Base-by-base conservation (phyloP, 35 echinoderm and acorn worm species). In the Eucidaris tribuloides region DNA sequence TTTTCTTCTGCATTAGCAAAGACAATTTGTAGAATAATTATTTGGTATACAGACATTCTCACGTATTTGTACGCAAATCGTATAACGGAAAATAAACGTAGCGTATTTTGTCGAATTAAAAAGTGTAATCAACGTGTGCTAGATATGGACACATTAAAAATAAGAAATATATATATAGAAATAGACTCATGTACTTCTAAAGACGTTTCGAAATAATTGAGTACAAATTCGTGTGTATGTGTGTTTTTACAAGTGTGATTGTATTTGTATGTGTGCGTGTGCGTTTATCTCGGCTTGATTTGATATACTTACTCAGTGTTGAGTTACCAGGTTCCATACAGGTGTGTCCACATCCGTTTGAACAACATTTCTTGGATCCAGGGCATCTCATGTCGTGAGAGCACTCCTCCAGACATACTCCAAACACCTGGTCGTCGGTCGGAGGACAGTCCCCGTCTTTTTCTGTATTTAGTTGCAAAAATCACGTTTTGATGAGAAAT, bases 351-450 rank as follows among this genome's bases (percentile, higher is more conserved):
- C 82, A 91, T 3, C 88, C 71, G 63, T 84, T 85, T 17, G 59
- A 74, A 48, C 91, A 93, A 39, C 91, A 93, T 30, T 93, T 93
- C 22, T 62, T 55, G 7, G 74, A 56, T 11, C 78, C 85, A 25
- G n/a, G 2, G 42, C 91, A 93, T 57, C 88, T 59, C 4, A 49
- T 27, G 60, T 93, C 91, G 18, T 46, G 2, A 25, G 43, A 6
- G 70, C 91, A 93, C 24, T 68, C 65, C 40, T 88, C 85, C 6
- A 45, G 20, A 40, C 91, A 93, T 2, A 70, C 35, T n/a, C 91
- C 91, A 11, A 71, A 25, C 13, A 49, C 78, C 49, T 65, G 78
- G 28, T 43, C 42, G 32, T 68, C 43, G 17, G 40, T 19, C 35
- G 39, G 55, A 38, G 86, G 86, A 52, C 86, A 88, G 17, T 66